Evolutionary conservation across 1,140 invertebrate species (phyloP), one percentile per base, ranked within the genome.

Genomic region (Aphelenchoides fujianensis): DNA sequence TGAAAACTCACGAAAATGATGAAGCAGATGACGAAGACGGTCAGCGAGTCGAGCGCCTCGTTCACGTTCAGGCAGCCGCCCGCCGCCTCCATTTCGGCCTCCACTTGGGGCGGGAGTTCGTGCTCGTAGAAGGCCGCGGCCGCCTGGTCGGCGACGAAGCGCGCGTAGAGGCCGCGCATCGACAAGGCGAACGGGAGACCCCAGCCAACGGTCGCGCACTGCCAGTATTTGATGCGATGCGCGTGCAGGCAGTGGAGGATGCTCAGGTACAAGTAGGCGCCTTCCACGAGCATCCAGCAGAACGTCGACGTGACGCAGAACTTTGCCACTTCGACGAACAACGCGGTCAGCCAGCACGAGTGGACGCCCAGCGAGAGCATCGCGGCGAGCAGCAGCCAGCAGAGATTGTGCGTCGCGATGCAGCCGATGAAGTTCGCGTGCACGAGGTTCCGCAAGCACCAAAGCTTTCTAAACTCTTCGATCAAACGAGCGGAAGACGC

Each of bases 271-370:
- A 66, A 35, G 36, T 66, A 66, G 31, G 36, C 31, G 9, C 63
- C 63, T 37, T 66, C 63, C 28, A 66, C 63, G 12, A 66, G 36
- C 63, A 66, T 66, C 63, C 63, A 66, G 31, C 63, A 66, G 31
- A 66, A 66, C 27, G 16, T 35, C 9, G 32, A 66, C 19, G 63
- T 36, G 16, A 66, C 63, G 34, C 63, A 66, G 32, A 66, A 66
- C 31, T 66, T 66, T 12, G 36, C 31, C 0, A 66, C 3, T 66
- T 66, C 63, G 32, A 66, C 31, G 12, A 66, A 35, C 37, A 35
- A 1, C n/a, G 12, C 31, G n/a, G 63, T 66, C 32, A 66, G 32
- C 32, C 1, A 16, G 53, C 63, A 66, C 12, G 2, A 19, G 12
- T 37, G 12, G 2, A 37, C 12, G 1, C 36, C 63, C n/a, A 66